A percentile compares a stretch with the other conserved stretches of the same genome.
These are phyloP conservation scores for Albula glossodonta DNA, from an alignment of 2,113 vertebrate genomes.

Conservation along the genomic window DNA sequence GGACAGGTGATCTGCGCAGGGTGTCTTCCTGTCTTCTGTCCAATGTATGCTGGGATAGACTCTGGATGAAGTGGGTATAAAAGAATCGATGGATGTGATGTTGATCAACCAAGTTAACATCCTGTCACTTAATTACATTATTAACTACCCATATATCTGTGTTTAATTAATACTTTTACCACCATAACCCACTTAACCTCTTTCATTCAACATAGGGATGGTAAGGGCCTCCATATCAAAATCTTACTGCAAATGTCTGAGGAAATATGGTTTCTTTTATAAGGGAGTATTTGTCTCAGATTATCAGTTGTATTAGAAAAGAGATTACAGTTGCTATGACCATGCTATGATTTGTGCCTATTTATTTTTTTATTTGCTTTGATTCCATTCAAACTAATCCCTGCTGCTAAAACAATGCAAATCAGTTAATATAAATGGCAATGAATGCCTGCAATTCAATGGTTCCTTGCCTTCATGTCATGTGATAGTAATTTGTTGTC, in stretches of 20 bases:
- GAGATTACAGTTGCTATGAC: too few species aligned
- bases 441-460: constrained; percentile 6
- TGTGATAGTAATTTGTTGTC: constrained; percentile 37
- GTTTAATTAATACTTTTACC: not conserved
- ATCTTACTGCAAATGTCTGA: not conserved
- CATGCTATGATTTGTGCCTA: too few species aligned
- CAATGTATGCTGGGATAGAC: too few species aligned
- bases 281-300: not conserved
- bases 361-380: too few species aligned
- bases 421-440: not conserved
- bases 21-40: too few species aligned
- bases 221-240: not conserved
- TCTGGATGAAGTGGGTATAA: too few species aligned
- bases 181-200: not conserved
- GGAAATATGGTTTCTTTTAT: not conserved
- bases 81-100: too few species aligned
- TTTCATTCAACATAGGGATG: not conserved
- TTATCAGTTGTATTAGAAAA: not conserved
- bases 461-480: constrained; percentile 9
- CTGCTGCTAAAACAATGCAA: not conserved
- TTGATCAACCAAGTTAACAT: too few species aligned
- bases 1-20: too few species aligned
- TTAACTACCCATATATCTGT: not conserved
- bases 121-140: not conserved
- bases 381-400: too few species aligned